Percentiles rank a stretch among this genome's conserved stretches.
phyloP scores from a whole-genome alignment of 2,888 invertebrate species.

The Serrognathus titanus region DNA sequence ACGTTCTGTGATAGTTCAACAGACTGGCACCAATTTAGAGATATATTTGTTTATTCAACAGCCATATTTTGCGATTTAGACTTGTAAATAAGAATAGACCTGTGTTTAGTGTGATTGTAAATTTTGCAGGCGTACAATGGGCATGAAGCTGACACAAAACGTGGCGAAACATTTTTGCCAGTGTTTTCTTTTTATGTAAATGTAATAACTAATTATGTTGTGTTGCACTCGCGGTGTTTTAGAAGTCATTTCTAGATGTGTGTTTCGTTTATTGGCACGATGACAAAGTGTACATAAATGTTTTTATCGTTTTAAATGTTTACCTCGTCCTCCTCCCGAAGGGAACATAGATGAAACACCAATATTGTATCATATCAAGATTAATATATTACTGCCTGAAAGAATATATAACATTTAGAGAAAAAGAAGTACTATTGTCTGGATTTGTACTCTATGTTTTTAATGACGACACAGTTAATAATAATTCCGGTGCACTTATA shows the following conservation, averaged over 20 bases:
- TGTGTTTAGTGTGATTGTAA: not conserved
- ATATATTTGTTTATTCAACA: constrained; percentile 28
- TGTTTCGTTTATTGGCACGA: not conserved
- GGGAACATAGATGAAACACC: constrained; percentile 5
- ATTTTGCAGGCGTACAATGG: too few species aligned
- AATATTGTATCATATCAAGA: constrained; percentile 13
- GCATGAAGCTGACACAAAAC: too few species aligned
- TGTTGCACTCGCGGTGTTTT: too few species aligned
- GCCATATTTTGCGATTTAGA: constrained; percentile 21
- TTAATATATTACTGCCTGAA: constrained; percentile 3
- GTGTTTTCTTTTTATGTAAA: not conserved
- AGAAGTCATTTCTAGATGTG: not conserved
- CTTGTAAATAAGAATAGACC: not conserved
- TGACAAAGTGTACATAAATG: not conserved
- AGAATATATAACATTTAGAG: not conserved
- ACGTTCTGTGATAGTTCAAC: constrained; percentile 46
- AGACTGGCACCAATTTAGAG: constrained; percentile 44
- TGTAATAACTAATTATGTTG: too few species aligned
- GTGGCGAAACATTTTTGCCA: not conserved
- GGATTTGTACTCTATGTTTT: not conserved
- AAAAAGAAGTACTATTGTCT: not conserved
- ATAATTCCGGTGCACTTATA: constrained; percentile 1
- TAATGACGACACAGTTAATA: not conserved
- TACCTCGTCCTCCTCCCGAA: constrained; percentile 6
- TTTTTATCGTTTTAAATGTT: constrained; percentile 4